Evolutionary conservation across 2,888 invertebrate species (phyloP).

Genomic region (Cataglyphis altisquamis): DNA sequence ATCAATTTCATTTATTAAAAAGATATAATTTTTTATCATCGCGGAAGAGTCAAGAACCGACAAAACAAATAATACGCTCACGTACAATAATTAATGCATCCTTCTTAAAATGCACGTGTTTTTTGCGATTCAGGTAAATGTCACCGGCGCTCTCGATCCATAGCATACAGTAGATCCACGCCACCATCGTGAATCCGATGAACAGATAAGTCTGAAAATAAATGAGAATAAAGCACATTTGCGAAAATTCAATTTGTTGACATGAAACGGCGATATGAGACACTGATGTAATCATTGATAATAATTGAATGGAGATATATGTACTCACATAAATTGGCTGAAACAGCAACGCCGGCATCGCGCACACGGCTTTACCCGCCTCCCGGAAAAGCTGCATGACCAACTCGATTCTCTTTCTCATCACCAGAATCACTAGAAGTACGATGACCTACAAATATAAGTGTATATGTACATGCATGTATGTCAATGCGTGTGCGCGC

Average conservation of each 20-base stretch:
- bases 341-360: constrained; percentile 89
- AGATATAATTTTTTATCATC: background rate
- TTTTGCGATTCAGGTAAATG: constrained; percentile 77
- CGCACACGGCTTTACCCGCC: constrained; percentile 89
- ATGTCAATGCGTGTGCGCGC: too few relatives aligned
- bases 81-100: constrained; percentile 77
- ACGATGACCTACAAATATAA: constrained; percentile 83
- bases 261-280: background rate
- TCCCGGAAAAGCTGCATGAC: constrained; percentile 90
- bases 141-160: constrained; percentile 89
- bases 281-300: background rate
- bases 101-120: constrained; percentile 78
- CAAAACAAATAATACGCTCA: constrained; percentile 8
- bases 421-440: constrained; percentile 88
- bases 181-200: constrained; percentile 87
- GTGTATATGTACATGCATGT: background rate
- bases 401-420: constrained; percentile 89
- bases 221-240: background rate
- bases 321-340: constrained; percentile 88
- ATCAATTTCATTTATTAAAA: constrained; percentile 42
- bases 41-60: background rate
- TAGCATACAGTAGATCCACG: constrained; percentile 89
- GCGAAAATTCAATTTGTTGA: background rate
- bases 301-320: constrained; percentile 26
- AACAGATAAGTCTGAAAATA: constrained; percentile 87